Evolutionary conservation across 2,113 vertebrate species (phyloP).

Genomic region (Notarius lentiginosus): DNA sequence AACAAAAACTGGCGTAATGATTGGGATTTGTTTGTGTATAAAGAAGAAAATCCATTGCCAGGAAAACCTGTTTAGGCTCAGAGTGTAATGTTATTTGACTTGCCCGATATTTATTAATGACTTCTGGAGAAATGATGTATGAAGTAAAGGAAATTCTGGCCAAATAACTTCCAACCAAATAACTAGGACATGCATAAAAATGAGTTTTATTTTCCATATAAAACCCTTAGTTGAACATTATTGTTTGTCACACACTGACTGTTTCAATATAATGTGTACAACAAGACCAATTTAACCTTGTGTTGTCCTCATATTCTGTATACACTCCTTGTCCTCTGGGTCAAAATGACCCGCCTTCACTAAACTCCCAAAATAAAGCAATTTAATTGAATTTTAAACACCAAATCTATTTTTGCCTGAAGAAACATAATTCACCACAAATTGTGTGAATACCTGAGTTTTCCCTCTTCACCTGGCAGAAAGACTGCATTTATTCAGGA

Average conservation of each 20-base stretch:
- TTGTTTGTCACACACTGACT: neutral
- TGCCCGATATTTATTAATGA: neutral
- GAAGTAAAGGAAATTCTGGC: neutral
- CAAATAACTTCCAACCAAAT: neutral
- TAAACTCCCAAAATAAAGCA: too few species aligned
- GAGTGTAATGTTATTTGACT: neutral
- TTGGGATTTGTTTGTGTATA: neutral
- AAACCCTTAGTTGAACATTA: neutral
- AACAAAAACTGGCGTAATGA: neutral
- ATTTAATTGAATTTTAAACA: too few species aligned
- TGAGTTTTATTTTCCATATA: neutral
- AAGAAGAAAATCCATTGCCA: neutral
- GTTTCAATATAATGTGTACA: too few species aligned
- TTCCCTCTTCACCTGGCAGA: too few species aligned
- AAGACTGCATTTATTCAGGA: too few species aligned
- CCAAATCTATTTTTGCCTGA: too few species aligned
- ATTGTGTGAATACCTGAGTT: too few species aligned
- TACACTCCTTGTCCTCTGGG: too few species aligned
- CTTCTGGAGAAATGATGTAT: neutral
- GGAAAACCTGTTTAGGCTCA: neutral
- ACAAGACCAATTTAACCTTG: too few species aligned
- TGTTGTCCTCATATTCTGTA: too few species aligned
- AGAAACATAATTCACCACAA: too few species aligned
- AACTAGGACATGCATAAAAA: neutral
- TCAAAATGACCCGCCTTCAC: too few species aligned